These are phyloP conservation scores for Avahi laniger DNA, from an alignment of 2,797 vertebrate genomes.

Conservation along the genomic window DNA sequence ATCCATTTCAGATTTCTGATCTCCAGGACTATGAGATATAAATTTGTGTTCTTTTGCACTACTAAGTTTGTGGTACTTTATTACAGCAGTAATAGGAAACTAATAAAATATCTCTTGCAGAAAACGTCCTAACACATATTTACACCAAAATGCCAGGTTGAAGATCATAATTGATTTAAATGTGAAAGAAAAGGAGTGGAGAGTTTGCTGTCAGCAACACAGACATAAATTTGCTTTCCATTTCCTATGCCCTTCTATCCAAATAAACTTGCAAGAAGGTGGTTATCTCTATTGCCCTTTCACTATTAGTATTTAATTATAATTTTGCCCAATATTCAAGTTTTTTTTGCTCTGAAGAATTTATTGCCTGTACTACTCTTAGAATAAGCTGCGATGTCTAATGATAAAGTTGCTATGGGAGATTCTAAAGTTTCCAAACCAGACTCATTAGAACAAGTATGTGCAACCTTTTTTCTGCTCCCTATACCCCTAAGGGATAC, in stretches of 20 bases:
- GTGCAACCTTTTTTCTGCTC: neutral
- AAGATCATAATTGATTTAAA: neutral
- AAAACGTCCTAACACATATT: neutral
- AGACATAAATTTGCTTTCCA: neutral
- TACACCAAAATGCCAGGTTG: neutral
- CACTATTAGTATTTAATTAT: slow-evolving; percentile 18
- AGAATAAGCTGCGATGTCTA: neutral
- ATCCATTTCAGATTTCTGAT: neutral
- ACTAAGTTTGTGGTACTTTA: neutral
- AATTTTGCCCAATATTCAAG: neutral
- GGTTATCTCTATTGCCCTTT: neutral
- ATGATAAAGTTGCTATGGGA: neutral
- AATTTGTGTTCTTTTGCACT: neutral
- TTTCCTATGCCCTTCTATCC: neutral
- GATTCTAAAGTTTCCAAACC: slow-evolving; percentile 24
- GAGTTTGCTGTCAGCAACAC: neutral
- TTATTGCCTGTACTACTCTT: neutral
- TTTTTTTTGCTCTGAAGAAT: neutral
- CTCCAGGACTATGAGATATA: neutral
- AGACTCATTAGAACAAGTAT: slow-evolving; percentile 12
- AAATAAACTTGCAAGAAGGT: neutral
- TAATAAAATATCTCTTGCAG: neutral
- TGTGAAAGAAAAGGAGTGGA: neutral
- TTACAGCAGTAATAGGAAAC: neutral
- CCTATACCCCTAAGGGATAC: neutral